Evolutionary conservation across 2,888 invertebrate genomes (phyloP).

Genomic region (Temnothorax unifasciatus): DNA sequence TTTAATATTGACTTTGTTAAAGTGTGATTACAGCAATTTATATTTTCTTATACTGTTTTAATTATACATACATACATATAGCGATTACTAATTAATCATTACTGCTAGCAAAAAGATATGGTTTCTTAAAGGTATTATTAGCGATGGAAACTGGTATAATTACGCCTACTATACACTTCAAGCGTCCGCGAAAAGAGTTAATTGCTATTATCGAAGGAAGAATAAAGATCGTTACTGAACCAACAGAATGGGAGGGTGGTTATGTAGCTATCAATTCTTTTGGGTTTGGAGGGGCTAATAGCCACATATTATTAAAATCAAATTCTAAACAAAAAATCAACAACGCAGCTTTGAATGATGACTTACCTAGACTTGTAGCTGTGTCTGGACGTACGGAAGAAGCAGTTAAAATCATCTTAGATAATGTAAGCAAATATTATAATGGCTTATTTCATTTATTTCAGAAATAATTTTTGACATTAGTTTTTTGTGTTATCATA

Average conservation of each 20-base stretch:
- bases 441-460: neutral
- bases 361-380: slow-evolving; percentile 90
- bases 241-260: slow-evolving; percentile 80
- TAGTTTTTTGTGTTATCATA: no score
- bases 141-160: slow-evolving; percentile 78
- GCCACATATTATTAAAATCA: slow-evolving; percentile 63
- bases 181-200: slow-evolving; percentile 80
- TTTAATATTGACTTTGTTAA: neutral
- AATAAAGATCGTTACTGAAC: slow-evolving; percentile 61
- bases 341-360: slow-evolving; percentile 88
- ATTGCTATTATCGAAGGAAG: slow-evolving; percentile 62
- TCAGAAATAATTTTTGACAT: no score
- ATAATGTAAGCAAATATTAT: slow-evolving; percentile 87
- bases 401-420: slow-evolving; percentile 89
- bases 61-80: neutral
- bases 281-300: slow-evolving; percentile 55
- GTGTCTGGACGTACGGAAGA: slow-evolving; percentile 93
- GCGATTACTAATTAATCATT: no score
- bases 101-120: neutral
- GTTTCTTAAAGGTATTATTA: slow-evolving; percentile 58
- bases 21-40: neutral
- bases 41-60: neutral
- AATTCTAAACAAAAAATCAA: slow-evolving; percentile 82
- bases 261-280: slow-evolving; percentile 59
- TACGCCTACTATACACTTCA: slow-evolving; percentile 88